Conservation (phyloP, 2,888 invertebrate species). For the Drosophila nigricruria region DNA sequence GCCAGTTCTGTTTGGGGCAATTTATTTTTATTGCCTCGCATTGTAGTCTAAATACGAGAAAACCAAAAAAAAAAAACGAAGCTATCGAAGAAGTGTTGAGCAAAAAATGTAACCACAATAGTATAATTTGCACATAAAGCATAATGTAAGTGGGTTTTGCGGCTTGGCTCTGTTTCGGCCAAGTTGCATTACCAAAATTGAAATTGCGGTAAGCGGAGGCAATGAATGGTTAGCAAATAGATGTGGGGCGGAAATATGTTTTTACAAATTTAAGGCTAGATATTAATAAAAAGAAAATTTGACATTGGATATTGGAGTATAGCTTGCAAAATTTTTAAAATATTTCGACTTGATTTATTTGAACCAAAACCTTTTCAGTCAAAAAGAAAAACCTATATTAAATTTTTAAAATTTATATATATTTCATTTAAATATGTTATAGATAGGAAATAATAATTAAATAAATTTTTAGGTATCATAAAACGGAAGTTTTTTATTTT, state of each 20-base stretch:
- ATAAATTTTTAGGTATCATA: neutral
- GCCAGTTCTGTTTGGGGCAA: slow-evolving; percentile 39
- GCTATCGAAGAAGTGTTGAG: slow-evolving; percentile 8
- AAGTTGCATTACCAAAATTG: slow-evolving; percentile 49
- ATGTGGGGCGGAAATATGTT: neutral
- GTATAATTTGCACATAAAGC: slow-evolving; percentile 66
- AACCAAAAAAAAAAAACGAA: neutral
- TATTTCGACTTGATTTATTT: neutral
- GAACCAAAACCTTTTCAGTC: no score
- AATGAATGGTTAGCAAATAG: neutral
- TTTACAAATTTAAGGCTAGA: neutral
- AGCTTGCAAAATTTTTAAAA: neutral
- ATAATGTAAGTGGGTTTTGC: slow-evolving; percentile 45
- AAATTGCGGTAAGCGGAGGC: slow-evolving; percentile 33
- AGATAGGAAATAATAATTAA: no score
- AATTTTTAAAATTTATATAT: no score
- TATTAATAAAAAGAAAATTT: neutral
- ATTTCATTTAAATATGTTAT: no score
- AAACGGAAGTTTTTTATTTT: neutral
- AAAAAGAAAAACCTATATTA: no score
- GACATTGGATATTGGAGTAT: neutral
- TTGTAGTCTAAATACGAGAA: slow-evolving; percentile 20
- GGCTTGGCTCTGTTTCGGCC: slow-evolving; percentile 22
- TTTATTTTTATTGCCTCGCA: slow-evolving; percentile 48
- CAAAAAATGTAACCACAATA: slow-evolving; percentile 22